Evolutionary conservation across 2,113 vertebrate genomes (phyloP).

Genomic region (Dasypus novemcinctus): DNA sequence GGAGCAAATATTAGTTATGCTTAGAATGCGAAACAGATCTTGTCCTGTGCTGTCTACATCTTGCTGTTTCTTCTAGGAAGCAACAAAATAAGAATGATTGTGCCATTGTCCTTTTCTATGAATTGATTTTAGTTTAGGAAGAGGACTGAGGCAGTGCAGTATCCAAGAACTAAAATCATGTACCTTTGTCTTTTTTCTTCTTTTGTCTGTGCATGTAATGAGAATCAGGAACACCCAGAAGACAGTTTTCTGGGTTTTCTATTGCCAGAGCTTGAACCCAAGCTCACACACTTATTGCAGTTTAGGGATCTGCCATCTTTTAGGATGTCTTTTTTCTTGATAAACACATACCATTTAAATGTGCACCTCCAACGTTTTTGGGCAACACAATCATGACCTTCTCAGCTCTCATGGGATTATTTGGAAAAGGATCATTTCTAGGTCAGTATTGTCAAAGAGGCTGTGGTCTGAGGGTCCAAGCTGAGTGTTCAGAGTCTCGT

Average conservation of each 20-base stretch:
- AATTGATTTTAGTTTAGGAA: neutral
- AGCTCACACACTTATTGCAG: neutral
- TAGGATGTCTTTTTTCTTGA: neutral
- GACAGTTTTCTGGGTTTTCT: rapidly evolving
- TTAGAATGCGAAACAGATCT: neutral
- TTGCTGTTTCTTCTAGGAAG: neutral
- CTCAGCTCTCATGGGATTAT: neutral
- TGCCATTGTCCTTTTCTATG: neutral
- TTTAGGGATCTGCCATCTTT: neutral
- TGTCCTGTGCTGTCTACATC: neutral
- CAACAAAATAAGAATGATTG: neutral
- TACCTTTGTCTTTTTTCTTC: neutral
- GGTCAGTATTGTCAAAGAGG: neutral
- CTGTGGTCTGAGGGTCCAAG: neutral
- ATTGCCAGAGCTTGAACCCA: neutral
- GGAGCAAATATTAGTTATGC: neutral
- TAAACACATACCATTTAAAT: neutral
- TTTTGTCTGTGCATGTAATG: neutral
- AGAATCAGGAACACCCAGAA: neutral
- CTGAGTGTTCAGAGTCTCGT: neutral
- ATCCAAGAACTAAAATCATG: neutral
- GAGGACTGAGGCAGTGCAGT: neutral
- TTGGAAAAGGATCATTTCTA: neutral
- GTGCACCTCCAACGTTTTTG: neutral
- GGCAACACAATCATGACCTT: neutral